Conservation (phyloP, 1,140 invertebrate genomes). For the Heliconius eleuchia region DNA sequence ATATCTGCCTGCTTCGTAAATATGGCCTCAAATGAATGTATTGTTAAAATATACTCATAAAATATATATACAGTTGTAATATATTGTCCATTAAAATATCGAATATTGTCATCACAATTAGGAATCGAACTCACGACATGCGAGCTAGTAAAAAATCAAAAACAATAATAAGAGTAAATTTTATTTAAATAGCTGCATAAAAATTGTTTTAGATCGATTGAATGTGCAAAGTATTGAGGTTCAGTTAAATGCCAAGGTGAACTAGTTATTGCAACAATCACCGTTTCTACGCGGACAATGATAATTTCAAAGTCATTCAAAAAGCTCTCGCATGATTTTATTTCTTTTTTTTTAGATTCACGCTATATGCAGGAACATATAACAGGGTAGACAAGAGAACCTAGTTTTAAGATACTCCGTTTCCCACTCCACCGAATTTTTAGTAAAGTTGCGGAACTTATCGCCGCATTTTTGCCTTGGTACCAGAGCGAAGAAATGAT, state of each 20-base stretch:
- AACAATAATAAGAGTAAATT: background rate
- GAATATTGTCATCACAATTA: background rate
- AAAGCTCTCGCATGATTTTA: slow-evolving; percentile 13
- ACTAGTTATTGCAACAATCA: slow-evolving; percentile 60
- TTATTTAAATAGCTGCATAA: slow-evolving; percentile 25
- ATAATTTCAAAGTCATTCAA: slow-evolving; percentile 42
- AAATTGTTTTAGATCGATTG: slow-evolving; percentile 33
- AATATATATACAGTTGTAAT: no score
- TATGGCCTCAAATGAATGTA: no score
- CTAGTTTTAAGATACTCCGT: no score
- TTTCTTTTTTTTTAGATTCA: background rate
- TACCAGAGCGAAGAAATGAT: no score
- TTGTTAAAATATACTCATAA: no score
- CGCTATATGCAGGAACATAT: no score
- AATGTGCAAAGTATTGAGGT: slow-evolving; percentile 41
- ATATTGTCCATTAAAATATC: background rate
- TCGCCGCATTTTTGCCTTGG: no score
- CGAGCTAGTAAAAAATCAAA: no score
- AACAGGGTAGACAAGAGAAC: no score
- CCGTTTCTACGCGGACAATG: slow-evolving; percentile 49
- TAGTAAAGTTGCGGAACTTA: no score
- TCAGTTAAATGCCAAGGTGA: slow-evolving; percentile 73
- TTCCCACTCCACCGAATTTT: no score
- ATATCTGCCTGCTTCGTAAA: no score
- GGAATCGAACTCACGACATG: background rate